Base-by-base conservation (phyloP, 1,140 invertebrate species). In the Drosophila navojoa region DNA sequence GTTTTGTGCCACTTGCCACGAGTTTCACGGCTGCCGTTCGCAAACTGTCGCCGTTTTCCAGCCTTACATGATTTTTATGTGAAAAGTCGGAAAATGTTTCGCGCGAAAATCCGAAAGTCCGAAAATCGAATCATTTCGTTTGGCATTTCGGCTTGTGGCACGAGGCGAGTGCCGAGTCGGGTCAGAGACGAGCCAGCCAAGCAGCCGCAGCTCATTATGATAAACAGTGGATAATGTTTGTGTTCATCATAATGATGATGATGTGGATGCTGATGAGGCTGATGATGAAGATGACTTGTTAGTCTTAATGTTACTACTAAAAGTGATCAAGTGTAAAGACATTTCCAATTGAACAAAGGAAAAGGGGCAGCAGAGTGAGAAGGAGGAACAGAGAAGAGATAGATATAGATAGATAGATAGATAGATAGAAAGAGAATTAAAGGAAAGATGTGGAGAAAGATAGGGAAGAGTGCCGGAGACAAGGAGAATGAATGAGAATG, bases 11-110 rank as follows among this genome's bases (percentile, higher is more conserved):
- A 58, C 55, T 59, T 71, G 81, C 59, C 78, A 81, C 80, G 71
- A 78, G 55, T 76, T 73, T 76, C 76, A 76, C 86, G 81, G 79
- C 87, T 89, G 87, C 84, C 90, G 80, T 82, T 87, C 67, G 84
- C 87, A 82, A 91, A 91, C 90, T 91, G 90, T 90, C 90, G 90
- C 86, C 86, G 72, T 78, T 89, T 89, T 91, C 90, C 90, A 91
- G 87, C 75, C 73, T 90, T 89, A 90, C 86, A 89, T 85, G 82
- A 90, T 91, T 91, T 91, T 90, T 91, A 91, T 91, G 85, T 90
- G 77, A 90, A 91, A 91, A 81, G 57, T 87, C 71, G 60, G 71
- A 57, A 68, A 58, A 72, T 54, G 54, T 79, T 75, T 64, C 61
- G 68, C 67, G 71, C 72, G 52, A 78, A 81, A 59, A 76, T 57